These are phyloP conservation scores for Drosophila peninsularis DNA, from an alignment of 2,888 invertebrate genomes.

Conservation along the genomic window DNA sequence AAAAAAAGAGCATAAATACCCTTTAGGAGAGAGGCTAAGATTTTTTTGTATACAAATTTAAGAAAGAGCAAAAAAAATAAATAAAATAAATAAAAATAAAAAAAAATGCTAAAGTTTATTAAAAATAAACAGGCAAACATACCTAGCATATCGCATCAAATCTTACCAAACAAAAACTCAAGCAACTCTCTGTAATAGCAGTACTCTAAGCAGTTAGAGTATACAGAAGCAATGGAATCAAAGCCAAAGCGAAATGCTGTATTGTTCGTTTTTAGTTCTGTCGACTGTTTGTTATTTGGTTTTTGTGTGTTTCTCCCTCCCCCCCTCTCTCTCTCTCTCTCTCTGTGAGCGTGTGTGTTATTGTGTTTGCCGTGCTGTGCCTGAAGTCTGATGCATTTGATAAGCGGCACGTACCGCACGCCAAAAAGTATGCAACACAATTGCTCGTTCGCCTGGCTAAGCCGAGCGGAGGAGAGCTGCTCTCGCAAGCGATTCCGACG, in stretches of 20 bases:
- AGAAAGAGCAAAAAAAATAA: no score
- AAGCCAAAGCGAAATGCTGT: slow-evolving; percentile 27
- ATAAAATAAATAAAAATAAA: no score
- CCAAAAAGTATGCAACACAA: slow-evolving; percentile 63
- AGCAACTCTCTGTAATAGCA: background rate
- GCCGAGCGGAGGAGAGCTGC: slow-evolving; percentile 45
- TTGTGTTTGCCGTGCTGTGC: slow-evolving; percentile 43
- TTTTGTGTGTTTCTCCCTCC: slow-evolving; percentile 1
- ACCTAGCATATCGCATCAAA: no score
- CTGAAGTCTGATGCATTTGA: slow-evolving; percentile 73
- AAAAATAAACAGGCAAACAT: no score
- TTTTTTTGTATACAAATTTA: no score
- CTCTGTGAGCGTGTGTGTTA: slow-evolving; percentile 1
- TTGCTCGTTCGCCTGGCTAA: slow-evolving; percentile 45
- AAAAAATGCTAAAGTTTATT: no score
- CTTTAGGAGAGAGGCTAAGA: no score
- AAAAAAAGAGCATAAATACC: no score
- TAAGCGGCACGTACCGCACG: slow-evolving; percentile 74
- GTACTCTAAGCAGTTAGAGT: slow-evolving; percentile 11
- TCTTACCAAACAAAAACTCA: background rate
- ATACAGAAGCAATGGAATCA: slow-evolving; percentile 27
- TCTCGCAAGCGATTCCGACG: slow-evolving; percentile 52
- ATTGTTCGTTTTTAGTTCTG: slow-evolving; percentile 25
- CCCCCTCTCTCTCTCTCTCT: slow-evolving; percentile 4
- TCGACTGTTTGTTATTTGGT: slow-evolving; percentile 19